Evolutionary conservation across 2,113 vertebrate species (phyloP), one percentile per base, ranked within the genome.

Genomic region (Holacanthus passer): DNA sequence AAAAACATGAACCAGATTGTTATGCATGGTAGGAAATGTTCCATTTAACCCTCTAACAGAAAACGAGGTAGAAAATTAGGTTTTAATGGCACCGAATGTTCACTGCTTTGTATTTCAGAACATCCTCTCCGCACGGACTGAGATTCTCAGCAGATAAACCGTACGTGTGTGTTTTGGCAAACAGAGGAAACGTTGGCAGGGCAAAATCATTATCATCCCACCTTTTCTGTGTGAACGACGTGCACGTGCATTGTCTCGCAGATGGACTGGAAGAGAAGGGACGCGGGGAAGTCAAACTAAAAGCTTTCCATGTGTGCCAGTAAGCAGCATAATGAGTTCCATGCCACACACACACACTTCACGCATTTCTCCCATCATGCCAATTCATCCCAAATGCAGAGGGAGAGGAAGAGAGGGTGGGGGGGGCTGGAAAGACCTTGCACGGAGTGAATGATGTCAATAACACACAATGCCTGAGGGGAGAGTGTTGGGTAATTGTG

Each of bases 251-350:
- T 90, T 84, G 91, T 90, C 83, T 85, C 35, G 3, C 77, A 86
- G 79, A 80, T 65, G 68, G 81, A 76, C 7, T 77, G 78, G 76
- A 78, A 67, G 71, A 85, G 72, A 77, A 37, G 68, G 66, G 67
- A 88, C 72, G 59, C 3, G 11, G 64, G 85, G 79, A 85, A 81
- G 80, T 87, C 70, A 76, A 53, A 84, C 48, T 50, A 77, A 89
- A 91, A 87, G 62, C 76, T 84, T 89, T 90, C 86, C 88, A 86
- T 94, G 88, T 93, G 92, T 91, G 86, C 86, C 86, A 87, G 86
- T 63, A 39, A 82, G 68, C 32, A 29, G 80, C 86, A 81, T 93
- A 93, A 93, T 92, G 39, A 90, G 81, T 91, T 90, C 81, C 91
- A 86, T 85, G 84, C 88, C 50, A 32, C 27, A 59, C 56, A 73